phyloP scores from a whole-genome alignment of 1,140 invertebrate species.

The Ditylenchus dipsaci region DNA sequence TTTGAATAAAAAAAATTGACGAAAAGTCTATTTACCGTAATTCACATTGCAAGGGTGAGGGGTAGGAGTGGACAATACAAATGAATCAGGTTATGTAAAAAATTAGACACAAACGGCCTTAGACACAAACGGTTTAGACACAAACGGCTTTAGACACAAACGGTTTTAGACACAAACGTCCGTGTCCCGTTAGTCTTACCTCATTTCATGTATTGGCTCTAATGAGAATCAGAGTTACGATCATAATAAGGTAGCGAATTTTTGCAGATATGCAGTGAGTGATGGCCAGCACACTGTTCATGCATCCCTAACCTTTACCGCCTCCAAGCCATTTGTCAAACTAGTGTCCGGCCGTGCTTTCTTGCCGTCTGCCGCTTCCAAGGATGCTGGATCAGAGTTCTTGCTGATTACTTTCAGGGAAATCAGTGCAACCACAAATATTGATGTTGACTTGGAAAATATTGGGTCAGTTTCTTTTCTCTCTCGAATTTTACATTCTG shows the following conservation, averaged over 20 bases:
- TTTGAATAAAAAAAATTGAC: no score
- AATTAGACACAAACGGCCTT: no score
- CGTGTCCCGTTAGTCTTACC: no score
- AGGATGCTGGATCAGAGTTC: slow-evolving; percentile 18
- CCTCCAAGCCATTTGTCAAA: slow-evolving; percentile 38
- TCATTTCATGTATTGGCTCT: no score
- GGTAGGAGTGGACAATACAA: no score
- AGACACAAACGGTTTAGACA: no score
- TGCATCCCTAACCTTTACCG: slow-evolving; percentile 28
- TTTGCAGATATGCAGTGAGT: slow-evolving; percentile 49
- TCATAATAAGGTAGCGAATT: slow-evolving; percentile 10
- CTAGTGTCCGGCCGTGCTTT: neutral
- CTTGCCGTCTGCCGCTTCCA: neutral
- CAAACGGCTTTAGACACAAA: no score
- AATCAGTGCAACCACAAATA: slow-evolving; percentile 33
- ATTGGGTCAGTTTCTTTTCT: slow-evolving; percentile 22
- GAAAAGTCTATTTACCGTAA: no score
- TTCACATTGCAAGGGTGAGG: no score
- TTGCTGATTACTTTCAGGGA: slow-evolving; percentile 3
- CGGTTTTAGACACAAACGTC: no score
- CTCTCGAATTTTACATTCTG: neutral
- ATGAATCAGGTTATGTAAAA: no score
- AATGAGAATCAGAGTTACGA: no score
- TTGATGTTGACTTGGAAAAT: slow-evolving; percentile 39
- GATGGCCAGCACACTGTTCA: slow-evolving; percentile 46